phyloP scores from a whole-genome alignment of 2,888 invertebrate species.

The Napeogenes sylphis region DNA sequence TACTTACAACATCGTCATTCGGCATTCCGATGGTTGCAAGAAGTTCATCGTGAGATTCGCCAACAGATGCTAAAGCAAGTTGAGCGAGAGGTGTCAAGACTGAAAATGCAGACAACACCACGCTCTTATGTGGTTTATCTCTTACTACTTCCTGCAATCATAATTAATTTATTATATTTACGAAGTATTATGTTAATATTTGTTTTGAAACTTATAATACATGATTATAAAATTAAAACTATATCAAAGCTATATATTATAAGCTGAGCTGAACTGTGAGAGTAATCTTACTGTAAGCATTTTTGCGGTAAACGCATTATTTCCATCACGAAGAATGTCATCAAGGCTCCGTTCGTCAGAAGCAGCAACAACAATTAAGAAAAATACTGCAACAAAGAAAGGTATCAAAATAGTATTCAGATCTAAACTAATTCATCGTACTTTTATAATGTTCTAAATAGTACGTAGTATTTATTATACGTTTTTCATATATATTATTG shows the following conservation, averaged over 20 bases:
- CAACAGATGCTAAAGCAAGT: constrained; percentile 54
- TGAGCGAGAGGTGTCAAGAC: constrained; percentile 61
- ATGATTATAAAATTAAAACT: not conserved
- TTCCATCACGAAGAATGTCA: constrained; percentile 40
- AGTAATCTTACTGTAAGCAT: constrained; percentile 54
- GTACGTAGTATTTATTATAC: no score
- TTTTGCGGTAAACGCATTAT: constrained; percentile 49
- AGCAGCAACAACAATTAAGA: constrained; percentile 39
- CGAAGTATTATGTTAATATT: no score
- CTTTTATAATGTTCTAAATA: no score
- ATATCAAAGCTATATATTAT: no score
- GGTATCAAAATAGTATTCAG: no score
- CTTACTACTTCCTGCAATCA: constrained; percentile 50
- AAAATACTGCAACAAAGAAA: constrained; percentile 22
- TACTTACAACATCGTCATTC: constrained; percentile 41
- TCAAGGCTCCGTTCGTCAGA: constrained; percentile 35
- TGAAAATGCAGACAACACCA: constrained; percentile 68
- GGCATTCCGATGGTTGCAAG: constrained; percentile 52
- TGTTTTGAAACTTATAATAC: no score
- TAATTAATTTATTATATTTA: no score
- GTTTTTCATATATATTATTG: no score
- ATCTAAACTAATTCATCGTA: no score
- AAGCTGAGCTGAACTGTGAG: no score
- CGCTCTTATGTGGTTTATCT: constrained; percentile 44
- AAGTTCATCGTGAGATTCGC: constrained; percentile 57